A percentile compares a stretch with the other conserved stretches of the same genome.
These are phyloP conservation scores for Aelia acuminata DNA, from an alignment of 2,888 invertebrate species.

Conservation along the genomic window DNA sequence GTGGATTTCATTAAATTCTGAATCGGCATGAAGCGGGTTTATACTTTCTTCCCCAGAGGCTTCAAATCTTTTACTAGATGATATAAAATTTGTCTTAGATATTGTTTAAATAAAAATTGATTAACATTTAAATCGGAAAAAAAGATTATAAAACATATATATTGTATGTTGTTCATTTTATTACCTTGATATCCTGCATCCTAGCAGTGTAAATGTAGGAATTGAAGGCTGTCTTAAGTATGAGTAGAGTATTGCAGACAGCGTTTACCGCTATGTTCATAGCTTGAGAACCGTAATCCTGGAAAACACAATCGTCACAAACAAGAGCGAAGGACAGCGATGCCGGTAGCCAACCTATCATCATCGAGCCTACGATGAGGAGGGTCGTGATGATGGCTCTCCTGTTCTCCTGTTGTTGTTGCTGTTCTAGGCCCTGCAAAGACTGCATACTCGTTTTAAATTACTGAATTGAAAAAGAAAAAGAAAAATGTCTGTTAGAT, in stretches of 20 bases:
- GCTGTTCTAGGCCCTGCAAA: constrained; percentile 29
- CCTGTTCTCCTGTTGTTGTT: constrained; percentile 68
- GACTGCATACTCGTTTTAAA: not conserved
- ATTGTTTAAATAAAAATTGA: too few relatives aligned
- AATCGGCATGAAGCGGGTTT: too few relatives aligned
- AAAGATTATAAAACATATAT: too few relatives aligned
- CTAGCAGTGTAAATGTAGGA: constrained; percentile 78
- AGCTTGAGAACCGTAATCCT: constrained; percentile 58
- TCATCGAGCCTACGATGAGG: constrained; percentile 74
- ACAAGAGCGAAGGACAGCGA: constrained; percentile 73
- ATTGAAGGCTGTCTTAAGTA: constrained; percentile 76
- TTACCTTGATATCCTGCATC: constrained; percentile 77
- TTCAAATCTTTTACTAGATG: too few relatives aligned
- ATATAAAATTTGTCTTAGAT: too few relatives aligned
- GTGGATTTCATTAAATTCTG: too few relatives aligned
- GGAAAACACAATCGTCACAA: constrained; percentile 72
- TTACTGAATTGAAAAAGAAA: not conserved
- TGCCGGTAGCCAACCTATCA: constrained; percentile 76
- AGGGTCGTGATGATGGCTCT: constrained; percentile 77
- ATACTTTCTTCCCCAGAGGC: too few relatives aligned
- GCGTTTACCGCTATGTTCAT: constrained; percentile 67
- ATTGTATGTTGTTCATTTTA: too few relatives aligned
- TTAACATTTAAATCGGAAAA: too few relatives aligned
- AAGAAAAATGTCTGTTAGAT: too few relatives aligned
- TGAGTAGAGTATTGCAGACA: constrained; percentile 73